Conservation (phyloP, 2,113 vertebrate species). For the Scytalopus superciliaris region DNA sequence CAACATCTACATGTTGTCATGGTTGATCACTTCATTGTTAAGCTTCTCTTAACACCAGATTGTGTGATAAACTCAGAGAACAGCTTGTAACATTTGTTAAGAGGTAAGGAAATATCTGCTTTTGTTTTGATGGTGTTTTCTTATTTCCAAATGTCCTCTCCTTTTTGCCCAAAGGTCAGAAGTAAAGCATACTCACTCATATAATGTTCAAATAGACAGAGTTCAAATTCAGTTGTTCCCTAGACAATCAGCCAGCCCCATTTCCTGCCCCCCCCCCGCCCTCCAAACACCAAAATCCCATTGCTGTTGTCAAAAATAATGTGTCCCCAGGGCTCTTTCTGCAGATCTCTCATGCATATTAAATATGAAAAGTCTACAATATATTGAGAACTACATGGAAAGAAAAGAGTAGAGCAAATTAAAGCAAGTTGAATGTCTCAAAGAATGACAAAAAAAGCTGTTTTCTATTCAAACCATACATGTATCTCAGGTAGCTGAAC, state of each 20-base stretch:
- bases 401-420: not conserved
- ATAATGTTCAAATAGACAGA: not conserved
- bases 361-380: not conserved
- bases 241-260: not conserved
- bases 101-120: not conserved
- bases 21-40: not conserved
- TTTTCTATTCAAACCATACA: not conserved
- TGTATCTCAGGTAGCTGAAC: not conserved
- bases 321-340: not conserved
- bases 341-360: not conserved
- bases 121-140: not conserved
- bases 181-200: not conserved
- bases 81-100: not conserved
- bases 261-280: rapidly evolving
- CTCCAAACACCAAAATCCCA: not conserved
- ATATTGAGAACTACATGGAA: not conserved
- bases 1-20: not conserved
- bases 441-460: not conserved
- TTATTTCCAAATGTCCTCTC: not conserved
- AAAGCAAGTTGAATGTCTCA: not conserved
- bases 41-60: not conserved
- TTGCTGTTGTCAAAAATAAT: not conserved
- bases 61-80: not conserved
- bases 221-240: not conserved
- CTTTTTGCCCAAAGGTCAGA: not conserved